Evolutionary conservation across 1,140 invertebrate species (phyloP).

Genomic region (Drosophila bifasciata): DNA sequence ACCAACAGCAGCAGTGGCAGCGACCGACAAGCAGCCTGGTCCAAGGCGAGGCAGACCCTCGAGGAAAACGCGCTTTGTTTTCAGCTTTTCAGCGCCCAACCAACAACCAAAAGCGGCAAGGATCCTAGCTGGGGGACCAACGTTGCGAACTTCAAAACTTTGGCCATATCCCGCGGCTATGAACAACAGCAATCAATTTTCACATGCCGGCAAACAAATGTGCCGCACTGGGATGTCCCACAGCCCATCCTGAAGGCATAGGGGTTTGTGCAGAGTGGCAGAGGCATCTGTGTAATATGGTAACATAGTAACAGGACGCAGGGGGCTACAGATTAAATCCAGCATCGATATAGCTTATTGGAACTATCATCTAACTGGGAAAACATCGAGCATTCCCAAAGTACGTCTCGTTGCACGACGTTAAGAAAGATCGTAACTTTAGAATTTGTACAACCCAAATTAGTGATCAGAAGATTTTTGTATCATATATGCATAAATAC

Average conservation of each 20-base stretch:
- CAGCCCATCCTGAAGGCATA: background rate
- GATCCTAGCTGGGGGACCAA: conserved; percentile 26
- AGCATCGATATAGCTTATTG: conserved; percentile 48
- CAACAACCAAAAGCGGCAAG: conserved; percentile 42
- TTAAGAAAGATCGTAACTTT: too few species aligned
- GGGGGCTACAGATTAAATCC: conserved; percentile 49
- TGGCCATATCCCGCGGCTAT: conserved; percentile 80
- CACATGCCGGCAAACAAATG: conserved; percentile 79
- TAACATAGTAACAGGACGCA: background rate
- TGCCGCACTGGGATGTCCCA: conserved; percentile 67
- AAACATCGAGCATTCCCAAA: conserved; percentile 28
- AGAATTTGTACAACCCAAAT: too few species aligned
- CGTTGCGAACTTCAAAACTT: conserved; percentile 77
- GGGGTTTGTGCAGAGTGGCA: background rate
- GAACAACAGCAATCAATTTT: conserved; percentile 81
- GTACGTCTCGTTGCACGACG: too few species aligned
- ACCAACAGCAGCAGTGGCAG: conserved; percentile 15
- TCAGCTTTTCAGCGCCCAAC: conserved; percentile 77
- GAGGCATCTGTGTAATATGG: background rate
- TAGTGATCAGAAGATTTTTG: too few species aligned
- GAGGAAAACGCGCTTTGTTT: conserved; percentile 78
- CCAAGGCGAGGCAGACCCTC: conserved; percentile 76
- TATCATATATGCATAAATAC: too few species aligned
- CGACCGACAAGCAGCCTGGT: conserved; percentile 48
- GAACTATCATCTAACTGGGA: conserved; percentile 47